Percentiles rank a stretch among this genome's conserved stretches.
phyloP scores from a whole-genome alignment of 1,140 invertebrate genomes.

The Cecropterus lyciades region DNA sequence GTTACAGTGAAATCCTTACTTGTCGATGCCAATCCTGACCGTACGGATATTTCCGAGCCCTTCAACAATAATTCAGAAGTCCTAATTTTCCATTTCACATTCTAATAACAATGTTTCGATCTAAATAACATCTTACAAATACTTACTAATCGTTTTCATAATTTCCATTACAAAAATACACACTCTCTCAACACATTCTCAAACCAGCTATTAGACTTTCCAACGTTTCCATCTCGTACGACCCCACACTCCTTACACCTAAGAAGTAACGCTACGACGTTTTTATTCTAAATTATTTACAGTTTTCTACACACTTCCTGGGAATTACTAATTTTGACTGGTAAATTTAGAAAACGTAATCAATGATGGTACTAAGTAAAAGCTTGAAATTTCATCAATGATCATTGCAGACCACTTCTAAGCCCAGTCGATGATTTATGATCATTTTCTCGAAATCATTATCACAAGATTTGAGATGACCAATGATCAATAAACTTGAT shows the following conservation, averaged over 20 bases:
- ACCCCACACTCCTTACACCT: slow-evolving; percentile 72
- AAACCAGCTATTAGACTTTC: slow-evolving; percentile 43
- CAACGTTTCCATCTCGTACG: slow-evolving; percentile 54
- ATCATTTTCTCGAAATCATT: slow-evolving; percentile 8
- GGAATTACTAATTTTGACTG: slow-evolving; percentile 48
- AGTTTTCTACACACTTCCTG: slow-evolving; percentile 80
- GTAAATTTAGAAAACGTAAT: slow-evolving; percentile 51
- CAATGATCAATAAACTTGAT: neutral
- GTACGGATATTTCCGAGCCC: slow-evolving; percentile 58
- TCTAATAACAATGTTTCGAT: slow-evolving; percentile 61
- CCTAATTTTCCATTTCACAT: slow-evolving; percentile 48
- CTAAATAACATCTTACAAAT: slow-evolving; percentile 71
- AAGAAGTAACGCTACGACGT: slow-evolving; percentile 70
- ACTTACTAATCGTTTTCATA: slow-evolving; percentile 63
- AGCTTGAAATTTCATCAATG: slow-evolving; percentile 83
- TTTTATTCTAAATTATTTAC: slow-evolving; percentile 68
- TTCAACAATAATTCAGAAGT: slow-evolving; percentile 57
- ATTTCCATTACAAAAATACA: slow-evolving; percentile 81
- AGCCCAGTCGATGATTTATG: slow-evolving; percentile 19
- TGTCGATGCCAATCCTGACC: slow-evolving; percentile 53
- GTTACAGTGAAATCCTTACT: slow-evolving; percentile 65
- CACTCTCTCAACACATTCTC: slow-evolving; percentile 61
- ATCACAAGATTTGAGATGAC: neutral
- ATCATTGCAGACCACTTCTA: slow-evolving; percentile 59
- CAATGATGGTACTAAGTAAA: slow-evolving; percentile 63